phyloP scores from a whole-genome alignment of 2,797 vertebrate genomes.

The Simalia tracyae region DNA sequence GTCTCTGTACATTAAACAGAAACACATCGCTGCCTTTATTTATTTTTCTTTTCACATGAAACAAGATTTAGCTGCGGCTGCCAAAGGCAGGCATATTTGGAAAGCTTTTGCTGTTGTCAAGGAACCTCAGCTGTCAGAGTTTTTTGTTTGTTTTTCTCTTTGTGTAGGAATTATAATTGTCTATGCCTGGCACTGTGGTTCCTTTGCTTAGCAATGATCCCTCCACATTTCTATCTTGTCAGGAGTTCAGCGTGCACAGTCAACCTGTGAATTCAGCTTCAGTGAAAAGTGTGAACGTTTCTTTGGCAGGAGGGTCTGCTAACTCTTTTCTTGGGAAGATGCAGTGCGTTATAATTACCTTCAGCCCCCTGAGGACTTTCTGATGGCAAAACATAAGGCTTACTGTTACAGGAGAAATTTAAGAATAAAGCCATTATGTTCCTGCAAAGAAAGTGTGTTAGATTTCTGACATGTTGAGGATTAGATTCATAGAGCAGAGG shows the following conservation, averaged over 20 bases:
- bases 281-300: background rate
- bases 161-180: background rate
- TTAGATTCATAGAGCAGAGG: background rate
- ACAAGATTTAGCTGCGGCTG: background rate
- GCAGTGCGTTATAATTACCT: background rate
- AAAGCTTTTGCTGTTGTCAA: slow-evolving; percentile 76
- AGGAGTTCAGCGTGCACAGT: background rate
- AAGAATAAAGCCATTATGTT: background rate
- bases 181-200: too few species aligned
- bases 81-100: slow-evolving; percentile 36
- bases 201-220: background rate
- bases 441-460: background rate
- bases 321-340: background rate
- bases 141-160: background rate
- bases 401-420: background rate
- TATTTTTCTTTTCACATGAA: background rate
- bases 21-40: background rate
- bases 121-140: slow-evolving; percentile 40
- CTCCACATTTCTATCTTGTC: background rate
- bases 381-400: background rate
- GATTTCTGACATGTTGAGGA: background rate
- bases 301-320: background rate
- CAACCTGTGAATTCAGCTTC: background rate
- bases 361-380: background rate
- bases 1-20: background rate